Evolutionary conservation across 1,140 invertebrate genomes (phyloP).

Genomic region (Pachyrhynchus sulphureomaculatus): DNA sequence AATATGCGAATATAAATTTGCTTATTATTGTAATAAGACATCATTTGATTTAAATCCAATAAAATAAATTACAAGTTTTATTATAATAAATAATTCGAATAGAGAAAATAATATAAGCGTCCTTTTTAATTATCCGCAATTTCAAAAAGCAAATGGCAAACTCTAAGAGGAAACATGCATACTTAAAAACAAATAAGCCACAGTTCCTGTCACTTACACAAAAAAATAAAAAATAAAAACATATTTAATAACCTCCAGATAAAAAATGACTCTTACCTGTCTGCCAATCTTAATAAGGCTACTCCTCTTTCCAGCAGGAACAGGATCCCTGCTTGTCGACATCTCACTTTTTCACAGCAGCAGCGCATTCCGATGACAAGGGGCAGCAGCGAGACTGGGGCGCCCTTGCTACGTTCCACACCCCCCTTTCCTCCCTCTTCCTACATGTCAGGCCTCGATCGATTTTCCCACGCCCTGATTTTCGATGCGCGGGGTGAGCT

Average conservation of each 20-base stretch:
- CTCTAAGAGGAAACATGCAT: no score
- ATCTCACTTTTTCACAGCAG: conserved; percentile 39
- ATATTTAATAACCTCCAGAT: neutral
- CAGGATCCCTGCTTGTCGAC: conserved; percentile 22
- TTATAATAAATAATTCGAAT: no score
- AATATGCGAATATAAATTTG: no score
- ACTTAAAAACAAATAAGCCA: no score
- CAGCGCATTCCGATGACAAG: conserved; percentile 43
- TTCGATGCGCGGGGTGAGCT: conserved; percentile 43
- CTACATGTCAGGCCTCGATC: conserved; percentile 43
- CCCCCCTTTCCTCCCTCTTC: neutral
- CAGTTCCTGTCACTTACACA: no score
- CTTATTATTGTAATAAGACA: no score
- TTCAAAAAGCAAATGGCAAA: no score
- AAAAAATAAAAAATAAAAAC: no score
- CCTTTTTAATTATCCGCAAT: no score
- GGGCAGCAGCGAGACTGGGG: conserved; percentile 33
- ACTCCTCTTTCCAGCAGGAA: conserved; percentile 2
- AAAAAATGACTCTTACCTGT: conserved; percentile 21
- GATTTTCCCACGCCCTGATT: conserved; percentile 50
- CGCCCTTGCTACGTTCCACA: conserved; percentile 35
- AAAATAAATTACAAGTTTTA: no score
- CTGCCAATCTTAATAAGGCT: conserved; percentile 20
- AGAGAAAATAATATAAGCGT: no score
- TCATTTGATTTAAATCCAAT: no score